Percentiles rank a stretch among this genome's conserved stretches.
Evolutionary conservation across 2,888 invertebrate genomes (phyloP).

Genomic region (Nymphalis c-album): DNA sequence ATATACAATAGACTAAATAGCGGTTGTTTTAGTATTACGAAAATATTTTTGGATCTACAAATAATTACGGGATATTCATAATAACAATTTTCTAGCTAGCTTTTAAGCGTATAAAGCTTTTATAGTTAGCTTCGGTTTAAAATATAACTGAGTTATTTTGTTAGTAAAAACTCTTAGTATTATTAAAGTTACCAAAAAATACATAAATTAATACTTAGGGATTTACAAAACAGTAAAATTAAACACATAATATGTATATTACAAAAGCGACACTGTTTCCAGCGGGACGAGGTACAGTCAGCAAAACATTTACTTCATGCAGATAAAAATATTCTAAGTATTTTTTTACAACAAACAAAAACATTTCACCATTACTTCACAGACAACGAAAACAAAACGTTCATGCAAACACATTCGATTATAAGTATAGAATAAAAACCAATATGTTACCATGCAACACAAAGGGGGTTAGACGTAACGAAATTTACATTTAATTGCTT

Average conservation of each 20-base stretch:
- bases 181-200: constrained; percentile 3
- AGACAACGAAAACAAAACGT: not conserved
- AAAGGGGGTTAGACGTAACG: not conserved
- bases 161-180: constrained; percentile 8
- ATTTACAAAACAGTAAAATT: not conserved
- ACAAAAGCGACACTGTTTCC: not conserved
- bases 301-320: not conserved
- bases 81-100: not conserved
- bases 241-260: not conserved
- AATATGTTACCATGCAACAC: not conserved
- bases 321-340: not conserved
- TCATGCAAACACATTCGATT: not conserved
- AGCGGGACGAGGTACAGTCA: not conserved
- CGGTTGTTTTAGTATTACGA: too few species aligned
- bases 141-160: not conserved
- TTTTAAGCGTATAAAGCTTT: constrained; percentile 18
- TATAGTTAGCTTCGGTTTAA: constrained; percentile 6
- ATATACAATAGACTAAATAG: too few species aligned
- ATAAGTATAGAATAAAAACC: not conserved
- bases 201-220: not conserved
- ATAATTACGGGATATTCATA: too few species aligned
- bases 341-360: not conserved
- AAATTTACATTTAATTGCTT: constrained; percentile 11
- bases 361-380: not conserved
- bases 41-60: too few species aligned